Base-by-base conservation (phyloP, 2,797 vertebrate genomes). In the Aldrovandia affinis region DNA sequence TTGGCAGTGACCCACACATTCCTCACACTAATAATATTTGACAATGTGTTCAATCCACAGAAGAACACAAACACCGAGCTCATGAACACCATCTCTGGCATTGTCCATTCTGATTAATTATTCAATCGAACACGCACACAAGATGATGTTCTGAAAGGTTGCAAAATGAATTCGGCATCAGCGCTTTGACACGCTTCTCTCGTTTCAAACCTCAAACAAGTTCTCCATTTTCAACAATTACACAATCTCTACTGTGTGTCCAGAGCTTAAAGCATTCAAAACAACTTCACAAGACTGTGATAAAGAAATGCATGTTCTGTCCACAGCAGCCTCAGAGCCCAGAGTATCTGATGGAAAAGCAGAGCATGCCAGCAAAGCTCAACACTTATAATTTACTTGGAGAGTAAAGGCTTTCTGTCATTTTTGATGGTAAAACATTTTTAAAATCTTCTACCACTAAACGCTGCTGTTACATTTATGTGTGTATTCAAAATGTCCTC, bases 131-230 rank as follows among this genome's bases (percentile, higher is more conserved):
- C 78, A 33, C 10, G 20, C 78, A 54, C 22, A 54, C 47, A 78
- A 28, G n/a, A 79, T n/a, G n/a, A n/a, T 55, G 33, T 79, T 79
- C 54, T 33, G 47, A 79, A 54, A 54, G 28, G 44, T 22, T 79
- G 78, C 47, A 79, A 12, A 77, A 73, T 36, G 14, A 22, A 28
- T 28, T 42, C 20, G 33, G 25, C 73, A n/a, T 47, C 73, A 77
- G 42, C 42, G 42, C n/a, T 47, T 47, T 77, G 73, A 47, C 25
- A n/a, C 9, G 10, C 73, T 20, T 39, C 68, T 33, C 28, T 14
- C 33, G 3, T 25, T 47, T 47, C 73, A 22, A 20, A 47, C 39
- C 39, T 77, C 39, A 77, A 47, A 77, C 39, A 25, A 77, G 25
- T 44, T 44, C 25, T 77, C 18, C 39, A 47, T 44, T 47, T 77